Conservation (phyloP, 2,797 vertebrate species). For the Leptodactylus fallax region DNA sequence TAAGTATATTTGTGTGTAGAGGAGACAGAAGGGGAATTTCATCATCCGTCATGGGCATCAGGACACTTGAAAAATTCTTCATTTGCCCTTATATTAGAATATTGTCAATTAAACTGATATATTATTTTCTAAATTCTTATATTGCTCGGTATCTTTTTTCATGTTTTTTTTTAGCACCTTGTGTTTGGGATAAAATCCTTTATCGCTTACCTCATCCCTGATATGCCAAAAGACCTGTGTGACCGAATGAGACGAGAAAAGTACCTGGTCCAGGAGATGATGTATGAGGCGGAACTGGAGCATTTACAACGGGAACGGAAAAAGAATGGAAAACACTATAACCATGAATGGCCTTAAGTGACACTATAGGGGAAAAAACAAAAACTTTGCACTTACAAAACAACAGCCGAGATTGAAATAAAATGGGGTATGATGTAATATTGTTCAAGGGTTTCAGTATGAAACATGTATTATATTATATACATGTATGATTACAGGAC, state of each 20-base stretch:
- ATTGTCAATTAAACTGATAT: too few species aligned
- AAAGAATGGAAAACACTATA: conserved; percentile 93
- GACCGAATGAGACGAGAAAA: conserved; percentile 97
- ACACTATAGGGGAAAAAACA: neutral
- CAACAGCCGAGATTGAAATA: neutral
- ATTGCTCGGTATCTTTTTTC: neutral
- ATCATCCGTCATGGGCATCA: too few species aligned
- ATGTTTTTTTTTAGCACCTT: conserved; percentile 82
- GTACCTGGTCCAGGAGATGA: conserved; percentile 98
- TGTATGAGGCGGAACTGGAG: conserved; percentile 97
- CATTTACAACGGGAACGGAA: conserved; percentile 95
- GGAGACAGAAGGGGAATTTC: too few species aligned
- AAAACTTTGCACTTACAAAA: conserved; percentile 46
- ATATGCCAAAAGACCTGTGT: conserved; percentile 95
- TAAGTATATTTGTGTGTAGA: too few species aligned
- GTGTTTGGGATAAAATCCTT: conserved; percentile 99
- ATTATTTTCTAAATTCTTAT: too few species aligned
- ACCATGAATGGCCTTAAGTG: conserved; percentile 98
- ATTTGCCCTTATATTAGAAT: too few species aligned
- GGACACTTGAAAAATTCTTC: too few species aligned
- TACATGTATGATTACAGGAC: conserved; percentile 13
- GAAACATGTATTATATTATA: neutral
- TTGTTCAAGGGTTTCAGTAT: neutral
- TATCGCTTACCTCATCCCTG: conserved; percentile 98
- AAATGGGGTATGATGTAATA: neutral